These are phyloP conservation scores for Centrocercus urophasianus DNA, from an alignment of 2,113 vertebrate genomes.

Conservation along the genomic window DNA sequence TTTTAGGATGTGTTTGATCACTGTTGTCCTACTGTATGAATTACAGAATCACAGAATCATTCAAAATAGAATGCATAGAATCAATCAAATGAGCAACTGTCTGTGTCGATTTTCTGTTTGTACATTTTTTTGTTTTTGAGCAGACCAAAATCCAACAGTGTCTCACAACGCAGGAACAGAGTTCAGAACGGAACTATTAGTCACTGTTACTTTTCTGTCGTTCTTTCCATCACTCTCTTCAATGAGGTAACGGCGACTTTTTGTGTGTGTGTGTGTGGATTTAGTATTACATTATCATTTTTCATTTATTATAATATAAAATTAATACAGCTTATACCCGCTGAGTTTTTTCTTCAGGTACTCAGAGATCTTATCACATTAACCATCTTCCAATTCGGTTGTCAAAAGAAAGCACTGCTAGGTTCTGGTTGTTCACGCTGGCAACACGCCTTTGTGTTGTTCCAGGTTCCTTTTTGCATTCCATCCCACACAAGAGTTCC, in stretches of 20 bases:
- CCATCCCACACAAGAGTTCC: slow-evolving; percentile 67
- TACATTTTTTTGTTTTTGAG: no score
- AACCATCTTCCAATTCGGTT: slow-evolving; percentile 17
- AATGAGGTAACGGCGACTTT: background rate
- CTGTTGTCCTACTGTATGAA: no score
- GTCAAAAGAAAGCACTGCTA: background rate
- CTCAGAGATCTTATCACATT: slow-evolving; percentile 57
- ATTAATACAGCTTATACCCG: background rate
- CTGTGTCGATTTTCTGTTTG: no score
- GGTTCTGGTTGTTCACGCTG: slow-evolving; percentile 33
- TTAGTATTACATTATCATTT: background rate
- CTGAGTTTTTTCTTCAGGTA: slow-evolving; percentile 26
- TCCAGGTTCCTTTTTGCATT: slow-evolving; percentile 82
- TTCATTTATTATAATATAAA: background rate
- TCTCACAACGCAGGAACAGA: background rate
- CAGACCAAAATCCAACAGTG: background rate
- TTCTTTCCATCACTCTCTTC: background rate
- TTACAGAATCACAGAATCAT: no score
- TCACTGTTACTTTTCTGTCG: background rate
- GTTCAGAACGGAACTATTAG: background rate
- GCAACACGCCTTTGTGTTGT: slow-evolving; percentile 76
- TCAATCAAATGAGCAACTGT: no score
- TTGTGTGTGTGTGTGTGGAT: background rate
- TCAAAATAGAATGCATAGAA: no score
- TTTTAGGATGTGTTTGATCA: no score